Evolutionary conservation across 2,797 vertebrate genomes (phyloP), one percentile per base, ranked within the genome.

Genomic region (Nasua narica): DNA sequence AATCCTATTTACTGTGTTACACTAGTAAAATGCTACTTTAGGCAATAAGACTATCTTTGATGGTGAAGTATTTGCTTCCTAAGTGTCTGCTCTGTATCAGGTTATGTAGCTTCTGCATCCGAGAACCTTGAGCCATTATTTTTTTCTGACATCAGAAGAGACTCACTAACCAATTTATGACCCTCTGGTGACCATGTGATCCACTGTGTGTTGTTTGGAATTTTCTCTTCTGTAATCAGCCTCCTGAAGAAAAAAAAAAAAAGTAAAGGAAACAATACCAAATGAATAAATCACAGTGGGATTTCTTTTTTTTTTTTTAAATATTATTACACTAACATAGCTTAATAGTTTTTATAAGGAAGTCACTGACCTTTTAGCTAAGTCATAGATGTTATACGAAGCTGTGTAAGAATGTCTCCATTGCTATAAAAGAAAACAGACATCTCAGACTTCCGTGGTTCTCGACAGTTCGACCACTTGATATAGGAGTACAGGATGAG

Each of bases 391-490:
- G 92, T 97, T 70, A 89, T 99, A 99, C 0, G 99, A 99, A 95
- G 99, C 99, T 37, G 97, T 98, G 93, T 98, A 99, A 62, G 99
- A 99, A 96, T 99, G 98, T 19, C 99, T 99, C 99, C 99, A 99
- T 95, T 98, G 95, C 99, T 99, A 93, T 43, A 98, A 98, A 95
- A 98, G 2, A 98, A 94, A 98, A 86, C 3, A 94, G 32, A 88
- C 4, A 92, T 91, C 81, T 96, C 82, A 96, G 90, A n/a, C 40
- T 91, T 84, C 58, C 89, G 43, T 56, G 74, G 85, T 25, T 88
- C 23, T 50, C 70, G 32, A 79, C 7, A 56, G 43, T 74, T 74
- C 54, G 19, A 2, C 40, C 40, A 92, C 58, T 94, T 76, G 40
- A n/a, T 82, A n/a, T 14, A 58, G 18, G 29, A 89, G 32, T 35